A percentile compares a stretch with the other conserved stretches of the same genome.
These are phyloP conservation scores for Felis catus DNA, from an alignment of 2,113 vertebrate genomes.

Conservation along the genomic window DNA sequence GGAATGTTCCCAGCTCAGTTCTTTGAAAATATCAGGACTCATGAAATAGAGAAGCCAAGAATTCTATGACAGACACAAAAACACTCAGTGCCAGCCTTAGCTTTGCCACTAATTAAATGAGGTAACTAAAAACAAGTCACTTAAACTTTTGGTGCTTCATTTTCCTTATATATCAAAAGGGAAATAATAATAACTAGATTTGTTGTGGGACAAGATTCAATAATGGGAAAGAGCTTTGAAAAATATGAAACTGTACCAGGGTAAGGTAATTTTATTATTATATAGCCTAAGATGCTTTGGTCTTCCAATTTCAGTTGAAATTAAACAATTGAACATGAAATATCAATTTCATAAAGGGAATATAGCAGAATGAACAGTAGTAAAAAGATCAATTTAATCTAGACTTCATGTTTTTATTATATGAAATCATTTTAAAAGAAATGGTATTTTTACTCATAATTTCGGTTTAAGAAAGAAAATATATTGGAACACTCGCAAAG, in stretches of 20 bases:
- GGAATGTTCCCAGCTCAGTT: background rate
- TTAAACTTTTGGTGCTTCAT: background rate
- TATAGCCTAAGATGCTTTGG: constrained; percentile 50
- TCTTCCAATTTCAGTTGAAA: constrained; percentile 68
- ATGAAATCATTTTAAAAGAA: constrained; percentile 56
- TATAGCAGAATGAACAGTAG: constrained; percentile 35
- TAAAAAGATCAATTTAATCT: constrained; percentile 63
- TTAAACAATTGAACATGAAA: constrained; percentile 67
- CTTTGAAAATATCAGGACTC: background rate
- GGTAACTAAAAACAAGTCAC: constrained; percentile 40
- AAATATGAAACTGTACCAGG: constrained; percentile 43
- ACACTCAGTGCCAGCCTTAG: background rate
- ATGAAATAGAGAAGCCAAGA: background rate
- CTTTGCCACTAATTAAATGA: constrained; percentile 30
- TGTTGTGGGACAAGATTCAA: constrained; percentile 54
- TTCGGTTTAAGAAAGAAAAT: constrained; percentile 56
- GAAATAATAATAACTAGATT: constrained; percentile 65
- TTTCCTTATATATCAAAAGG: constrained; percentile 43
- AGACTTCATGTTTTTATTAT: constrained; percentile 59
- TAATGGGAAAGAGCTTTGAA: constrained; percentile 57
- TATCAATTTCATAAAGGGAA: constrained; percentile 53
- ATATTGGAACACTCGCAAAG: constrained; percentile 25
- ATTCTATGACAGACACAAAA: background rate
- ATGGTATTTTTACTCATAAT: constrained; percentile 38
- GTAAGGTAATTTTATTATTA: constrained; percentile 64